A percentile compares a stretch with the other conserved stretches of the same genome.
Evolutionary conservation across 2,113 vertebrate species (phyloP).

Genomic region (Sceloporus undulatus): DNA sequence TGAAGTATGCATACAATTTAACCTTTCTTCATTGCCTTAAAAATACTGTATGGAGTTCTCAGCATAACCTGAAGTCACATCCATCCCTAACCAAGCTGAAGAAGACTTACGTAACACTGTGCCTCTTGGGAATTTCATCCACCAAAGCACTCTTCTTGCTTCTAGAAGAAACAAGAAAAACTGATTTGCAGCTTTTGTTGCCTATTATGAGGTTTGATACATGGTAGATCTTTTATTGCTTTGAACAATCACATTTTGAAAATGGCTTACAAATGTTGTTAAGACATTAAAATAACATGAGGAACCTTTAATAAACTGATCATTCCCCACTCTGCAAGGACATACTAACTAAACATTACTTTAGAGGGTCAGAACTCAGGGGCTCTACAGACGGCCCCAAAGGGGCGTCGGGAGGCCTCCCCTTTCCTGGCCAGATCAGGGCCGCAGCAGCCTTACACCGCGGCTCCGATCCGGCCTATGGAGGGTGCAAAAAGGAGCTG

Average conservation of each 20-base stretch:
- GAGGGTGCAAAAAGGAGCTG: too few species aligned
- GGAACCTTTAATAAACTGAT: neutral
- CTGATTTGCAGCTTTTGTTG: slow-evolving; percentile 31
- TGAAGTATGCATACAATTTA: neutral
- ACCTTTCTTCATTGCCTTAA: neutral
- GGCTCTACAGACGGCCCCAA: too few species aligned
- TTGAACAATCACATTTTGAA: neutral
- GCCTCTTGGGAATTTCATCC: slow-evolving; percentile 64
- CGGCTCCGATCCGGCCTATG: too few species aligned
- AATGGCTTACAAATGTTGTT: neutral
- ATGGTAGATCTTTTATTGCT: neutral
- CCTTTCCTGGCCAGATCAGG: too few species aligned
- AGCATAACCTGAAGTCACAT: neutral
- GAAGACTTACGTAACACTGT: slow-evolving; percentile 76
- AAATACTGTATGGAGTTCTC: too few species aligned
- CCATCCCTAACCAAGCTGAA: slow-evolving; percentile 17
- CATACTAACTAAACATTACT: neutral
- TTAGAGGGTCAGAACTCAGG: too few species aligned
- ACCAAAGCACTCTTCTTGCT: slow-evolving; percentile 60
- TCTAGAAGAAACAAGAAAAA: slow-evolving; percentile 58
- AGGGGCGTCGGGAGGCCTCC: too few species aligned
- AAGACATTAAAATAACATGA: neutral
- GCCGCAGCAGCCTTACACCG: too few species aligned
- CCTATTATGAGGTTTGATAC: neutral
- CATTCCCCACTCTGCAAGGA: neutral